These are phyloP conservation scores for Musca vetustissima DNA, from an alignment of 1,140 invertebrate species.

Conservation along the genomic window DNA sequence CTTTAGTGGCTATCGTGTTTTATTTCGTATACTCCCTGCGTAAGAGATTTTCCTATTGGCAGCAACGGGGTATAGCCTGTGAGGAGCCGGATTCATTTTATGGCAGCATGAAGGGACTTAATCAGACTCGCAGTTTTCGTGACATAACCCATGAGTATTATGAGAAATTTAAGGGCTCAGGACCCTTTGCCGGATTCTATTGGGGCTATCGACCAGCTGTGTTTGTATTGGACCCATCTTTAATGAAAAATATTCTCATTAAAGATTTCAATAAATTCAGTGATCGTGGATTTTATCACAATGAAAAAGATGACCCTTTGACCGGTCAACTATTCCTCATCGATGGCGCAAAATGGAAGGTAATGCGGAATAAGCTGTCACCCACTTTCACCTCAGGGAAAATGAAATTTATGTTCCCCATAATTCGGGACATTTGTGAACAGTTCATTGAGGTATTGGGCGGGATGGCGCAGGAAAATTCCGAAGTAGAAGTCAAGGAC, in stretches of 20 bases:
- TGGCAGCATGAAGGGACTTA: slow-evolving; percentile 21
- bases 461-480: slow-evolving; percentile 16
- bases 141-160: slow-evolving; percentile 33
- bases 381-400: slow-evolving; percentile 64
- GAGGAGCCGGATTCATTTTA: slow-evolving; percentile 11
- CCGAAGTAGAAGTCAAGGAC: slow-evolving; percentile 60
- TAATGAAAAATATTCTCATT: slow-evolving; percentile 45
- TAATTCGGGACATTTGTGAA: slow-evolving; percentile 46
- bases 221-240: slow-evolving; percentile 38
- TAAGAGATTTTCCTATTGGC: slow-evolving; percentile 25
- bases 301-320: slow-evolving; percentile 60
- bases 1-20: slow-evolving; percentile 1
- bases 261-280: slow-evolving; percentile 49
- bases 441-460: slow-evolving; percentile 41
- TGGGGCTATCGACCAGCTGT: slow-evolving; percentile 34
- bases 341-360: slow-evolving; percentile 59
- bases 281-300: slow-evolving; percentile 57
- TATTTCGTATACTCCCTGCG: slow-evolving; percentile 27
- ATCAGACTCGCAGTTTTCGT: neutral
- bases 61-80: slow-evolving; percentile 10
- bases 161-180: slow-evolving; percentile 45
- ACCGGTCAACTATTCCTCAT: slow-evolving; percentile 58
- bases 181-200: slow-evolving; percentile 40
- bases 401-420: slow-evolving; percentile 60
- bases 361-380: slow-evolving; percentile 59